Evolutionary conservation across 2,888 invertebrate species (phyloP).

Genomic region (Drosophila subquinaria): DNA sequence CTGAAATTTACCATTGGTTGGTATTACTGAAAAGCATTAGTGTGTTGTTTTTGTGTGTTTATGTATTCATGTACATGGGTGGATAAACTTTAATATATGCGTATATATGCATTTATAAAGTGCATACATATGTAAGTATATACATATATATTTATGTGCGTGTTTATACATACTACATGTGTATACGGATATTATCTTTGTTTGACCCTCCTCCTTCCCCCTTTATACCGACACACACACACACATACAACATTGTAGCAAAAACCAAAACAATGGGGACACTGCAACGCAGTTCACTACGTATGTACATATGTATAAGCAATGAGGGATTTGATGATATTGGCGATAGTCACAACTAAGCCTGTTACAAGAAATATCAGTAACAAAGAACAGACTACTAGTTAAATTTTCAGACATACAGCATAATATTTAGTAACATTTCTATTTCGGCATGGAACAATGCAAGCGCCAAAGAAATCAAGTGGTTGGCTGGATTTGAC

Average conservation of each 20-base stretch:
- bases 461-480: too few relatives aligned
- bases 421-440: too few relatives aligned
- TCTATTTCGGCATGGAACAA: too few relatives aligned
- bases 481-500: too few relatives aligned
- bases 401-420: too few relatives aligned
- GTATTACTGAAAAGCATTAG: conserved; percentile 2
- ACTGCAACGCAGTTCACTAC: conserved; percentile 45
- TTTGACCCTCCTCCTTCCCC: conserved; percentile 18
- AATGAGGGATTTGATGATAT: neutral
- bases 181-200: conserved; percentile 20
- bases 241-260: conserved; percentile 18
- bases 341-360: neutral
- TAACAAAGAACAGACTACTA: too few relatives aligned
- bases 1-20: conserved; percentile 23
- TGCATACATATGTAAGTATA: conserved; percentile 21
- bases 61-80: conserved; percentile 6
- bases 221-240: neutral
- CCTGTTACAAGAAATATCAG: neutral
- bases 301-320: neutral
- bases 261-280: conserved; percentile 17
- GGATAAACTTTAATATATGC: neutral
- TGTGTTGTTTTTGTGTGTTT: conserved; percentile 1
- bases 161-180: conserved; percentile 6
- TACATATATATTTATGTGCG: conserved; percentile 12
- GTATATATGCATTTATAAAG: conserved; percentile 13